Percentiles rank a stretch among this genome's conserved stretches.
Evolutionary conservation across 1,140 invertebrate species (phyloP).

Genomic region (Colletes gigas): DNA sequence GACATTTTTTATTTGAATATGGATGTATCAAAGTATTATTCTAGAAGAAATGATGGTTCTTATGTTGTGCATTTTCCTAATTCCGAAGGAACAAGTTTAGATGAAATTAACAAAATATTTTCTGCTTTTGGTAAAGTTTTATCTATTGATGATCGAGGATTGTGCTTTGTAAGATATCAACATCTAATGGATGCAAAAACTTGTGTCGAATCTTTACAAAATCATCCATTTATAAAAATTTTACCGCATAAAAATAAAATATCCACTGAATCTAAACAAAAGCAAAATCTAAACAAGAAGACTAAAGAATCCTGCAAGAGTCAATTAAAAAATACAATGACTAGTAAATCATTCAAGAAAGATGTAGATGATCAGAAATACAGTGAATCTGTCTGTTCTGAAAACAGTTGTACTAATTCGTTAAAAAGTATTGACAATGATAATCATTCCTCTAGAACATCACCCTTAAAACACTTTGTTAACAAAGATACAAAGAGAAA

Average conservation of each 20-base stretch:
- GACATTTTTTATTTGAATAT: constrained; percentile 8
- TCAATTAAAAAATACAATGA: neutral
- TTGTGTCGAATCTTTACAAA: constrained; percentile 16
- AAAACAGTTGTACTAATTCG: neutral
- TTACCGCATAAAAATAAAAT: constrained; percentile 31
- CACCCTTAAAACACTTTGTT: too few species aligned
- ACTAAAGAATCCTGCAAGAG: neutral
- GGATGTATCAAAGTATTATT: constrained; percentile 31
- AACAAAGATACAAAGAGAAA: neutral
- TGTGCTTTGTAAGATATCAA: constrained; percentile 48
- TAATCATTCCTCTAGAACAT: neutral
- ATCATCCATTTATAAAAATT: constrained; percentile 28
- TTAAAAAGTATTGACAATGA: neutral
- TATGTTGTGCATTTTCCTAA: constrained; percentile 57
- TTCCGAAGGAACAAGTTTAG: neutral
- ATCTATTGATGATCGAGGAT: constrained; percentile 11
- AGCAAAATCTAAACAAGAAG: neutral
- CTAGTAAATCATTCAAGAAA: neutral
- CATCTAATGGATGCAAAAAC: constrained; percentile 1
- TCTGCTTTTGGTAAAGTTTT: constrained; percentile 52
- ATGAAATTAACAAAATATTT: constrained; percentile 44
- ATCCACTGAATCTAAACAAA: neutral
- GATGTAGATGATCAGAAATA: neutral
- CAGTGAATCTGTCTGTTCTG: neutral
- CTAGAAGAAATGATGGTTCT: neutral